phyloP scores from a whole-genome alignment of 2,113 vertebrate genomes.

The Zosterops japonicus region DNA sequence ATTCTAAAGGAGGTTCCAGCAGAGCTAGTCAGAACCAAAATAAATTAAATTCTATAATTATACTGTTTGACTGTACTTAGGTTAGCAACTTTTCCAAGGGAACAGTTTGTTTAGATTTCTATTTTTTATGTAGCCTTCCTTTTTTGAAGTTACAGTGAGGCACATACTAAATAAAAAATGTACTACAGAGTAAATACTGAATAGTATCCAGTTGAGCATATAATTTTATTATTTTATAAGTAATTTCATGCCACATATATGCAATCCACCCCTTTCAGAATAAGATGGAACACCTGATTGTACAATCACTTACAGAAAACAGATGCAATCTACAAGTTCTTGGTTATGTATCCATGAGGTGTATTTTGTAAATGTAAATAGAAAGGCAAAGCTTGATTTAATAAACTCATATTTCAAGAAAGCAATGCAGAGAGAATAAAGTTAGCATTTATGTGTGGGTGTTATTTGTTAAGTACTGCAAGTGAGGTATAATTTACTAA shows the following conservation, averaged over 20 bases:
- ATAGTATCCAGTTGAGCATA: not conserved
- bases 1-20: not conserved
- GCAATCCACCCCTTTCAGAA: not conserved
- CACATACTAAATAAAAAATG: not conserved
- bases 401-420: not conserved
- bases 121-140: not conserved
- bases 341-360: not conserved
- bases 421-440: not conserved
- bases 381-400: not conserved
- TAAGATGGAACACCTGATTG: not conserved
- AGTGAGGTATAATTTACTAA: slow-evolving; percentile 1
- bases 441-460: not conserved
- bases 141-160: not conserved
- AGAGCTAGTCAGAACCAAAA: not conserved
- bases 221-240: not conserved
- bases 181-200: not conserved
- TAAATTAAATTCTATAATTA: not conserved
- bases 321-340: not conserved
- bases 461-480: not conserved
- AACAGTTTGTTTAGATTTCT: not conserved
- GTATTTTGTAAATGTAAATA: not conserved
- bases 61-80: not conserved
- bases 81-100: not conserved
- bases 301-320: not conserved
- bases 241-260: not conserved